Evolutionary conservation across 2,113 vertebrate genomes (phyloP), one percentile per base, ranked within the genome.

Genomic region (Dolichotis patagonum): DNA sequence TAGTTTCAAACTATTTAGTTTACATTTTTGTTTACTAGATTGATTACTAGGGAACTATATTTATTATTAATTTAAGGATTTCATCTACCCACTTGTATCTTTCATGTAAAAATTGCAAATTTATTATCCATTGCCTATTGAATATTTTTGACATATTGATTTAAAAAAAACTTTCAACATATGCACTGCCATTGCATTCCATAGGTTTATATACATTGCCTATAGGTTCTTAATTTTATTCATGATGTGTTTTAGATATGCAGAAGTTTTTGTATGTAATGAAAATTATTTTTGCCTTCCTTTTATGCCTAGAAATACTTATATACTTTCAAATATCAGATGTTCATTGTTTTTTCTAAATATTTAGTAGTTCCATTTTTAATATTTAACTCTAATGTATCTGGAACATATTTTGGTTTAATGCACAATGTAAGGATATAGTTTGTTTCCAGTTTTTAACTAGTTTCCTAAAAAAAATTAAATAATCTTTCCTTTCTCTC

Each of bases 231-330:
- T 85, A 88, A 94, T 91, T 94, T 93, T 69, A 71, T 65, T 96
- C 67, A 89, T 89, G 41, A 17, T 84, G 0, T 82, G 14, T 85
- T 91, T 73, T 71, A 12, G 4, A 49, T 63, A 65, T 41, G 63
- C 0, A 8, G 9, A 80, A 8, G 9, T 54, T 41, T 92, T 92
- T 67, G 65, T 69, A 90, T 54, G 8, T 69, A 54, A 0, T 75
- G 28, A 77, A 54, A 94, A 92, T 52, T 92, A 86, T 83, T 92
- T 94, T 86, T 86, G 46, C n/a, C 65, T 92, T 89, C 11, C 7
- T 82, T 67, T 94, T 77, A 24, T 86, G 30, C 24, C 89, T 85
- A 71, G 3, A 77, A 89, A 82, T 43, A 0, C 6, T 78, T 94
- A 20, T 65, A 43, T 73, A 56, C 12, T 83, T 54, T 49, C 41